These are phyloP conservation scores for Drosophila planitibia DNA, from an alignment of 2,888 invertebrate genomes.

Conservation along the genomic window DNA sequence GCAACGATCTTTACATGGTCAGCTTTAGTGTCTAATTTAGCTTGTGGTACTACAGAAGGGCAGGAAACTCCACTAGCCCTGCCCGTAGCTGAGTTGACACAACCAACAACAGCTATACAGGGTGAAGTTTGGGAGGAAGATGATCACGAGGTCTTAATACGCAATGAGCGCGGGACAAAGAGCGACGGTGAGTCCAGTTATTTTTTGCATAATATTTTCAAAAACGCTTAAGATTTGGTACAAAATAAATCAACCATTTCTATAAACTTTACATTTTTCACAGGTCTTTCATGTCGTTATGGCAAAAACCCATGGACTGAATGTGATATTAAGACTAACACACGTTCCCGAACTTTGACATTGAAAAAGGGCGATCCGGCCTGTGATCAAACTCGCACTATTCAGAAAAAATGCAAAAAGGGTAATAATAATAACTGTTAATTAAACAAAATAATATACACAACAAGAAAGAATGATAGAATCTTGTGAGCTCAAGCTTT, in stretches of 20 bases:
- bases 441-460: not conserved
- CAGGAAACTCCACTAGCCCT: conserved; percentile 85
- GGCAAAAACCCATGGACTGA: conserved; percentile 95
- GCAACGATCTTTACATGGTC: conserved; percentile 68
- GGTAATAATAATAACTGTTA: conserved; percentile 86
- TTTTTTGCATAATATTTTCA: not conserved
- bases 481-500: not conserved
- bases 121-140: conserved; percentile 93
- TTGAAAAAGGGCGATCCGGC: conserved; percentile 93
- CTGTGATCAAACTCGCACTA: conserved; percentile 93
- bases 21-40: conserved; percentile 79
- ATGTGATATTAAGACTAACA: conserved; percentile 93
- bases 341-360: conserved; percentile 92
- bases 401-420: conserved; percentile 97
- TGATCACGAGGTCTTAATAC: conserved; percentile 92
- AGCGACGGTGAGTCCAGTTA: conserved; percentile 79
- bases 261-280: not conserved
- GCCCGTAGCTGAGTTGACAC: conserved; percentile 84
- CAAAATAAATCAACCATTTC: not conserved
- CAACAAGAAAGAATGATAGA: not conserved
- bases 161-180: conserved; percentile 92
- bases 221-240: not conserved
- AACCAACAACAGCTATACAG: conserved; percentile 83
- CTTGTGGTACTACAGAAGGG: conserved; percentile 84
- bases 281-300: conserved; percentile 91